Percentiles rank a stretch among this genome's conserved stretches.
Conservation (phyloP, 92 coral and sea anemone genomes). For the Palythoa caribaeorum region DNA sequence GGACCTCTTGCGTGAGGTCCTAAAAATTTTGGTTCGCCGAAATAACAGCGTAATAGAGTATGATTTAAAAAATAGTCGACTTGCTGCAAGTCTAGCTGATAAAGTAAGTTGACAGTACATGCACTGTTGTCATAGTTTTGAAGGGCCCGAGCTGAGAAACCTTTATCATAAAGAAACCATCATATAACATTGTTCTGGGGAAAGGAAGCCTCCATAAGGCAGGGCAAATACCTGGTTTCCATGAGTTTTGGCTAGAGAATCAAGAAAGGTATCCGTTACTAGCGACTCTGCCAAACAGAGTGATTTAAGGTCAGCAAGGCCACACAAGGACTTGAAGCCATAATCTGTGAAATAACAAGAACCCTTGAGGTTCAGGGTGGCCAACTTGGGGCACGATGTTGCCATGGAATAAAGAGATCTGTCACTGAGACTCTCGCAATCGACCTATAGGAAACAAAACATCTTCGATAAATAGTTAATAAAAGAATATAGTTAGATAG, state of each 20-base stretch:
- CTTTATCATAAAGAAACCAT: neutral
- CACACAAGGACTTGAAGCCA: conserved; percentile 72
- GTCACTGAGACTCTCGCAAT: conserved; percentile 76
- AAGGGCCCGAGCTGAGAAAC: too few species aligned
- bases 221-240: conserved; percentile 58
- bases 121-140: too few species aligned
- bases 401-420: conserved; percentile 63
- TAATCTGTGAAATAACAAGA: conserved; percentile 77
- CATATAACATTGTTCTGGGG: neutral
- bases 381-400: conserved; percentile 68
- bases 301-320: conserved; percentile 52
- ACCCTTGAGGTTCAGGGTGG: conserved; percentile 75
- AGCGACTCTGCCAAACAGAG: conserved; percentile 80
- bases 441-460: conserved; percentile 54
- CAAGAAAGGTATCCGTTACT: conserved; percentile 70
- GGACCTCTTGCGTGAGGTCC: too few species aligned
- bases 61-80: too few species aligned
- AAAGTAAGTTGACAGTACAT: too few species aligned
- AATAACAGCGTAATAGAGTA: too few species aligned
- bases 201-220: neutral
- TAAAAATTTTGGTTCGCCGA: too few species aligned
- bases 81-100: too few species aligned
- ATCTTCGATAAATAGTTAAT: neutral
- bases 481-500: neutral
- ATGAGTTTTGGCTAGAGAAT: conserved; percentile 60